Percentiles rank a stretch among this genome's conserved stretches.
Evolutionary conservation across 92 coral and sea anemone genomes (phyloP).

Genomic region (Bergia puertoricense): DNA sequence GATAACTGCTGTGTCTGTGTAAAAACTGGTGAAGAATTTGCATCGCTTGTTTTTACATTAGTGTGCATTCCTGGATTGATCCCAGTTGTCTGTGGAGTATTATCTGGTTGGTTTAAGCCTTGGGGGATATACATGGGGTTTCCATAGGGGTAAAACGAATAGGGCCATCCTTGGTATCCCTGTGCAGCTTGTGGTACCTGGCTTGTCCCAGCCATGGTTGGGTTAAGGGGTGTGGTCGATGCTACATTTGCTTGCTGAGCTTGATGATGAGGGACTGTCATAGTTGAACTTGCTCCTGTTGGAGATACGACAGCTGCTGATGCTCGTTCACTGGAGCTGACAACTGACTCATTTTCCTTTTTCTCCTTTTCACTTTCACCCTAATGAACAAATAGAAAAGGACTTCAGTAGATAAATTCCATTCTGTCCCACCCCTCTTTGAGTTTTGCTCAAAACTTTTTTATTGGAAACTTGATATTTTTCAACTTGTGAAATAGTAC

Average conservation of each 20-base stretch:
- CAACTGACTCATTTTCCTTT: constrained; percentile 10
- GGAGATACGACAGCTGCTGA: neutral
- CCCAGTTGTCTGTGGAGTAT: constrained; percentile 9
- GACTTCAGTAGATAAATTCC: neutral
- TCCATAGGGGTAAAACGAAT: constrained; percentile 40
- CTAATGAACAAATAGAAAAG: neutral
- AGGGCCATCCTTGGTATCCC: constrained; percentile 40
- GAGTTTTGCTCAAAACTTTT: no score
- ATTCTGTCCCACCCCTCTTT: no score
- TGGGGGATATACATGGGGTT: constrained; percentile 36
- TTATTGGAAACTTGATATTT: no score
- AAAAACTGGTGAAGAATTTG: neutral
- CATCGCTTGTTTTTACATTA: neutral
- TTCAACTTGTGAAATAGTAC: no score
- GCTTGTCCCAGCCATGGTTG: neutral
- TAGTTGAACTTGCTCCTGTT: neutral
- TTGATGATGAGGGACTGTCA: neutral
- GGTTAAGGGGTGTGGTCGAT: neutral
- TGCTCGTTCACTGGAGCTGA: neutral
- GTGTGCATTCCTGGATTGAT: constrained; percentile 7
- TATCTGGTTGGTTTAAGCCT: constrained; percentile 18
- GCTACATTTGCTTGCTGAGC: neutral
- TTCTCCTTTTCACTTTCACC: constrained; percentile 42
- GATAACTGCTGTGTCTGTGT: constrained; percentile 5
- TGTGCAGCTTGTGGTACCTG: constrained; percentile 24